phyloP scores from a whole-genome alignment of 1,140 invertebrate species.

The Neodiprion fabricii region DNA sequence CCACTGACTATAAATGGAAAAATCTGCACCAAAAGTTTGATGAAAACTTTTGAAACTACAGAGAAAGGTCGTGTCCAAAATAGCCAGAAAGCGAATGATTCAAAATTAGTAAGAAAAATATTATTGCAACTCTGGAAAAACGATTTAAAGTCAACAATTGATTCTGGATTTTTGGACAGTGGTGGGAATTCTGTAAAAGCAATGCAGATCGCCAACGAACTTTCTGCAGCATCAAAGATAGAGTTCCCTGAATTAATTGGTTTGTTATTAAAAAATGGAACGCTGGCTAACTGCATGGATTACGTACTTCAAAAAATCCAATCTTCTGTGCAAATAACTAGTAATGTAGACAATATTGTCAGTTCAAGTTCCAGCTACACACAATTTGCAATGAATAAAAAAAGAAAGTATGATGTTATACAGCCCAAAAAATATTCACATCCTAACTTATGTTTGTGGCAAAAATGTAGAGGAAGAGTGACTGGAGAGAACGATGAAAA shows the following conservation, averaged over 20 bases:
- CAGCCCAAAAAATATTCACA: neutral
- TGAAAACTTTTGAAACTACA: constrained; percentile 23
- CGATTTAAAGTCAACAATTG: constrained; percentile 34
- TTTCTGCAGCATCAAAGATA: constrained; percentile 38
- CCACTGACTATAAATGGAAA: constrained; percentile 47
- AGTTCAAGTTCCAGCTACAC: neutral
- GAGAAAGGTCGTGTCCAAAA: constrained; percentile 12
- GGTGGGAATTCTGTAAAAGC: constrained; percentile 61
- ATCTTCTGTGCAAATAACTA: neutral
- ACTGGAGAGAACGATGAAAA: neutral
- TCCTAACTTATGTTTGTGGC: constrained; percentile 35
- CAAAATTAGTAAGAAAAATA: constrained; percentile 51
- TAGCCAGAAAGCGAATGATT: constrained; percentile 46
- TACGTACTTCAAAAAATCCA: constrained; percentile 31
- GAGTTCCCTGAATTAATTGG: constrained; percentile 49
- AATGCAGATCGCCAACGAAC: constrained; percentile 53
- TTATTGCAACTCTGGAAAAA: constrained; percentile 49
- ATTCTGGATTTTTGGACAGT: constrained; percentile 57
- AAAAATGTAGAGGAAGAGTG: constrained; percentile 55
- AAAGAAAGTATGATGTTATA: constrained; percentile 9
- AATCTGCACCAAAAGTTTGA: constrained; percentile 42
- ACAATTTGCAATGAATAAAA: neutral
- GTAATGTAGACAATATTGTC: neutral
- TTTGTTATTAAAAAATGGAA: constrained; percentile 47
- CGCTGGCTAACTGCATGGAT: constrained; percentile 31